Percentiles rank a stretch among this genome's conserved stretches.
Conservation (phyloP, 2,797 vertebrate genomes). For the Dendrocincla tyrannina region DNA sequence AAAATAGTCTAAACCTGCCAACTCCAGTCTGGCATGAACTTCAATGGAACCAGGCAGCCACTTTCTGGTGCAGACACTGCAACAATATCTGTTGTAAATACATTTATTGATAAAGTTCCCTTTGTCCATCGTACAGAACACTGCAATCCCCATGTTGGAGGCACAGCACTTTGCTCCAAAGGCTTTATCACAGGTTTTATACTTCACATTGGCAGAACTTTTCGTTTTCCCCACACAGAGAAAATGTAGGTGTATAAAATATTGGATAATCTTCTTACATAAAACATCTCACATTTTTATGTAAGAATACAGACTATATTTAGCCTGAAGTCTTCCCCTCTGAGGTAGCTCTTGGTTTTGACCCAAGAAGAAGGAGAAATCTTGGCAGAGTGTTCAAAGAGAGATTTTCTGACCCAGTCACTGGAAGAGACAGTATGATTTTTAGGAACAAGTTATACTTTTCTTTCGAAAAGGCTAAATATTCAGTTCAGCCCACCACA, state of each 20-base stretch:
- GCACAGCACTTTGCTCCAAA: background rate
- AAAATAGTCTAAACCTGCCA: slow-evolving; percentile 62
- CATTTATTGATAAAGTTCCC: background rate
- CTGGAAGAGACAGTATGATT: background rate
- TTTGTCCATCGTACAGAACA: slow-evolving; percentile 5
- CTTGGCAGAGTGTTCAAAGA: background rate
- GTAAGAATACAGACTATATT: slow-evolving; percentile 3
- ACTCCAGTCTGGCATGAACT: slow-evolving; percentile 43
- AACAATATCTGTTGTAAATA: slow-evolving; percentile 36
- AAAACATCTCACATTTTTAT: slow-evolving; percentile 1
- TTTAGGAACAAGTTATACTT: background rate
- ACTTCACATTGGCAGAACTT: background rate
- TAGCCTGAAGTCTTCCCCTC: slow-evolving; percentile 1
- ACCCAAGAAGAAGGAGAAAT: background rate
- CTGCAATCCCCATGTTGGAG: background rate
- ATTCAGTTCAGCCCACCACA: background rate
- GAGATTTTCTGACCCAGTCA: background rate
- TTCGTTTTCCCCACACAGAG: background rate
- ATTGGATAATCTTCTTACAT: background rate
- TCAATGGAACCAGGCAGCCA: slow-evolving; percentile 55
- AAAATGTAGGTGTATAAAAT: slow-evolving; percentile 23
- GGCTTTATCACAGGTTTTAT: background rate
- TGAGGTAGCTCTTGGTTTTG: background rate
- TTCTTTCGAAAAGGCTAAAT: background rate
- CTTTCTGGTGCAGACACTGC: slow-evolving; percentile 21